Conservation (phyloP, 2,888 invertebrate genomes). For the Aspidiotus rigidus region DNA sequence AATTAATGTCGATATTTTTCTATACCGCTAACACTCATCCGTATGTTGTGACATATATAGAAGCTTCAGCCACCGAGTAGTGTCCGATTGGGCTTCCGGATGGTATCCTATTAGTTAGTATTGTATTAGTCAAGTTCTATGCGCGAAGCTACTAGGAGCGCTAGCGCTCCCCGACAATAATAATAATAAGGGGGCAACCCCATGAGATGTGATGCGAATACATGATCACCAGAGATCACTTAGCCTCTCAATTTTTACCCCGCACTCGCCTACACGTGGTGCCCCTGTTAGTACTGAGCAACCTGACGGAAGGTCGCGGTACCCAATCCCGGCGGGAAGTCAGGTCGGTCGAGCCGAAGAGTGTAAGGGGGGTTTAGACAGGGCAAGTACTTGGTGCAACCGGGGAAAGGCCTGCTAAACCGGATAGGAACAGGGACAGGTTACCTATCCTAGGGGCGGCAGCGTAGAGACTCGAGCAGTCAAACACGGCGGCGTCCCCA, state of each 20-base stretch:
- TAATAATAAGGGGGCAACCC: background rate
- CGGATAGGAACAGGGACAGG: slow-evolving; percentile 4
- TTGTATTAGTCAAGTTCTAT: no score
- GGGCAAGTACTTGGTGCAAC: slow-evolving; percentile 4
- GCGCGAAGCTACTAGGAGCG: no score
- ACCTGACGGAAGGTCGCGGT: slow-evolving; percentile 2
- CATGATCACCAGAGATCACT: slow-evolving; percentile 4
- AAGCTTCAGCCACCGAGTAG: background rate
- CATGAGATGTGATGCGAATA: background rate
- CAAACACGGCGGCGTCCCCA: background rate
- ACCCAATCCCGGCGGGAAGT: slow-evolving; percentile 2
- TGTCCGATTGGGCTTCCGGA: background rate
- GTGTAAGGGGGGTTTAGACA: background rate
- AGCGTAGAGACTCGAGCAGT: background rate
- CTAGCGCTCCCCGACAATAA: no score
- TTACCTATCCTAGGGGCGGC: slow-evolving; percentile 1
- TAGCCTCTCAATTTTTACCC: background rate
- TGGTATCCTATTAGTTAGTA: no score
- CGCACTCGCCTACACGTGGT: slow-evolving; percentile 2
- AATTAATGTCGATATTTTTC: no score
- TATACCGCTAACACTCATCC: background rate
- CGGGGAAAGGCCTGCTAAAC: slow-evolving; percentile 4
- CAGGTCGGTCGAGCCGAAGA: background rate
- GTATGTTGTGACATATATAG: background rate
- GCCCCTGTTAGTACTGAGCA: slow-evolving; percentile 3